Percentiles rank a stretch among this genome's conserved stretches.
These are phyloP conservation scores for Cichlasoma orientale DNA, from an alignment of 2,797 vertebrate genomes.

Conservation along the genomic window DNA sequence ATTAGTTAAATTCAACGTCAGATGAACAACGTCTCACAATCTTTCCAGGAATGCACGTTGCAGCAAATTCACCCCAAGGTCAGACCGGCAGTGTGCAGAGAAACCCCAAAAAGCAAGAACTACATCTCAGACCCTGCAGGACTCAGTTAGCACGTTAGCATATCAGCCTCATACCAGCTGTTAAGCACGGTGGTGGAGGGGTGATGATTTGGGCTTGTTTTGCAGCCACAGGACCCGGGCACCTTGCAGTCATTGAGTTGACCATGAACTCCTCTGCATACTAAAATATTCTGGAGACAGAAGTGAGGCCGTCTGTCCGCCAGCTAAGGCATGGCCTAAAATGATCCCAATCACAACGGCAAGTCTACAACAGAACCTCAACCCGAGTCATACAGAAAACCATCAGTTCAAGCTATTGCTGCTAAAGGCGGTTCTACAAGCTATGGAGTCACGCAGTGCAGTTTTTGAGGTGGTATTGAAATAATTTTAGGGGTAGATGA, in stretches of 20 bases:
- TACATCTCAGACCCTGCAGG: not conserved
- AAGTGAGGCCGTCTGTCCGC: no score
- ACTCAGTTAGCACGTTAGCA: not conserved
- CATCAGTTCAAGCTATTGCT: not conserved
- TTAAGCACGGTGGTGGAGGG: not conserved
- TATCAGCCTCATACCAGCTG: not conserved
- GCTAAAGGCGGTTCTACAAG: not conserved
- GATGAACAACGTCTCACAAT: not conserved
- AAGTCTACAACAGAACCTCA: not conserved
- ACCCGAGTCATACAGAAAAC: not conserved
- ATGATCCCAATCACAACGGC: no score
- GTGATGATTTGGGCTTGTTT: not conserved
- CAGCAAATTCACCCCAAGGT: not conserved
- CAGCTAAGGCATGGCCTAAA: not conserved
- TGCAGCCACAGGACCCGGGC: not conserved
- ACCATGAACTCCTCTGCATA: not conserved
- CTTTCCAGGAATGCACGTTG: not conserved
- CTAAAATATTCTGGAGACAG: not conserved
- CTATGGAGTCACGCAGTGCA: not conserved
- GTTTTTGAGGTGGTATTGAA: not conserved
- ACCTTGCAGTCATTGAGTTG: not conserved
- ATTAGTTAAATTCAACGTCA: no score
- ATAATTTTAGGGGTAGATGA: not conserved
- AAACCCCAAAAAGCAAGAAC: not conserved
- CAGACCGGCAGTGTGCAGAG: not conserved